These are phyloP conservation scores for Lophura nycthemera DNA, from an alignment of 2,113 vertebrate genomes.

Conservation along the genomic window DNA sequence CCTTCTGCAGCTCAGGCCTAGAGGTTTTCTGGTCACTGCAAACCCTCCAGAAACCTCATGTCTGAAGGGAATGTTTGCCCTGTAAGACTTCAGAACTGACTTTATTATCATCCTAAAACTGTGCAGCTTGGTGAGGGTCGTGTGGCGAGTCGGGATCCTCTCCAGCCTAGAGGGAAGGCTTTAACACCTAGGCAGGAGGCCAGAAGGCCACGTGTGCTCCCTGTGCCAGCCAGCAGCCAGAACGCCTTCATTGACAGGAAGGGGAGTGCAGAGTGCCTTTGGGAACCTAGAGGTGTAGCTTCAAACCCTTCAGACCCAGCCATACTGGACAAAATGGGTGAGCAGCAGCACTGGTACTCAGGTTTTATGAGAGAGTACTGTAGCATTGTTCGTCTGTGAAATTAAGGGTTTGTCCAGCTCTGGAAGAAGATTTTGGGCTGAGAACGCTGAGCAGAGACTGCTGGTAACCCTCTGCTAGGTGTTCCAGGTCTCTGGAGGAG, in stretches of 20 bases:
- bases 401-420: not conserved
- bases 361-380: not conserved
- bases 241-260: not conserved
- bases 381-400: not conserved
- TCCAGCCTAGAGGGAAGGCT: not conserved
- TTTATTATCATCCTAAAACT: not conserved
- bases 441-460: not conserved
- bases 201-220: not conserved
- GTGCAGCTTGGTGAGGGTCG: not conserved
- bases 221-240: not conserved
- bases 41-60: not conserved
- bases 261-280: not conserved
- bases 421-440: not conserved
- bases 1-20: not conserved
- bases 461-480: not conserved
- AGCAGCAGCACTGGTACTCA: not conserved
- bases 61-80: not conserved
- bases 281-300: not conserved
- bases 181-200: not conserved
- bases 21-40: not conserved
- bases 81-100: not conserved
- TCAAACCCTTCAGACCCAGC: not conserved
- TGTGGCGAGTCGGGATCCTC: not conserved
- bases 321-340: not conserved
- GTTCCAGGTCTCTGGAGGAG: accelerated